Evolutionary conservation across 2,888 invertebrate genomes (phyloP), one percentile per base, ranked within the genome.

Genomic region (Miltochrista miniata): DNA sequence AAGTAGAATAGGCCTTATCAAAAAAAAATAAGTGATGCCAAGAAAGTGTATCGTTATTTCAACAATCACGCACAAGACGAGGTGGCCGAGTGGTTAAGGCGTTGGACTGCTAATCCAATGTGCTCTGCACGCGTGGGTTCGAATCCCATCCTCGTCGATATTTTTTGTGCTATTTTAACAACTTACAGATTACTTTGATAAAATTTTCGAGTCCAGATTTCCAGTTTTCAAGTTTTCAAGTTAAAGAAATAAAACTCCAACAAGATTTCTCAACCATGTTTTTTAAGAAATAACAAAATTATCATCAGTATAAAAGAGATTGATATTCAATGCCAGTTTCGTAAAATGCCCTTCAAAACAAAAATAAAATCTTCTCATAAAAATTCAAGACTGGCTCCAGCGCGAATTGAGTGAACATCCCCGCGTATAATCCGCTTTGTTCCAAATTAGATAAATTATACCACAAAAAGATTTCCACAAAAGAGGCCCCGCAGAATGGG

Each of bases 51-150:
- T 24, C 18, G 18, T 5, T 24, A 24, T 24, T 24, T 2, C 18
- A 24, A 24, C 5, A 4, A 5, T 24, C 0, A 1, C 1, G 10
- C 0, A 13, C 11, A 3, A n/a, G 95, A 95, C 95, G 95, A 95
- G 95, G 95, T 95, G 95, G 94, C 95, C 95, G 95, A 95, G 95
- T 94, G 95, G 95, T 95, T 95, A 95, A 95, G 95, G 95, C 94
- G 95, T 94, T 95, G 94, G 95, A 95, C 95, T 95, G 95, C 95
- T 95, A 95, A 95, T 95, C 95, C 94, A 95, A 94, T 95, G 95
- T 94, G 95, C 94, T 95, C 94, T 95, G 94, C 95, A 94, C 95
- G 95, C 95, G 95, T 95, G 95, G 95, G 95, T 95, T 94, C 94
- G 94, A 94, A 95, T 95, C 95, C 94, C 95, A 94, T 95, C 94